A percentile compares a stretch with the other conserved stretches of the same genome.
These are phyloP conservation scores for Temnothorax ravouxi DNA, from an alignment of 2,888 invertebrate genomes.

Conservation along the genomic window DNA sequence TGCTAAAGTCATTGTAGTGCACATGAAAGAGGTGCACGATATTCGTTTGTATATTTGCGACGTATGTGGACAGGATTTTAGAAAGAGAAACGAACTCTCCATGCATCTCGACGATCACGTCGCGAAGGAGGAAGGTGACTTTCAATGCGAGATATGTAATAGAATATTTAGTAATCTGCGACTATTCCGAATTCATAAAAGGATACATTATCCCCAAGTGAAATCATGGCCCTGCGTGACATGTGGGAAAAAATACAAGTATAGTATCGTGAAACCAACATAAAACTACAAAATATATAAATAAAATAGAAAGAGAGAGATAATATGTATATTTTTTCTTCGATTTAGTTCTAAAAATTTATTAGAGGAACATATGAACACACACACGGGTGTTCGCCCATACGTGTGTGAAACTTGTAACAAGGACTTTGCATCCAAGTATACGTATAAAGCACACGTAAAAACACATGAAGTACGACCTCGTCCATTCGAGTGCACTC, in stretches of 20 bases:
- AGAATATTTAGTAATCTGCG: conserved; percentile 89
- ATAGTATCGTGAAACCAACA: conserved; percentile 41
- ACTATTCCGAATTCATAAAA: conserved; percentile 89
- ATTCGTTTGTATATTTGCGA: conserved; percentile 91
- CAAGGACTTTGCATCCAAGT: conserved; percentile 93
- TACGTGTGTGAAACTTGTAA: conserved; percentile 90
- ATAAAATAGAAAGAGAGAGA: background rate
- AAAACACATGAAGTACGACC: conserved; percentile 91
- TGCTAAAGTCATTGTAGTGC: conserved; percentile 89
- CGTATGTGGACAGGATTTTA: conserved; percentile 90
- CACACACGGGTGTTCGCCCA: conserved; percentile 90
- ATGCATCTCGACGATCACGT: conserved; percentile 90
- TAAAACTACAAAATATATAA: background rate
- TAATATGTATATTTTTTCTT: conserved; percentile 15
- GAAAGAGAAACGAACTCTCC: conserved; percentile 89
- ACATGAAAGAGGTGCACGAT: conserved; percentile 89
- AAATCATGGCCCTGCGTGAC: conserved; percentile 90
- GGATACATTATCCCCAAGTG: conserved; percentile 89
- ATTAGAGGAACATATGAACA: conserved; percentile 91
- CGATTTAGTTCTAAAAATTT: conserved; percentile 89
- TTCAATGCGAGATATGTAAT: conserved; percentile 89
- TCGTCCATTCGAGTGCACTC: conserved; percentile 90
- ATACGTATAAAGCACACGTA: conserved; percentile 92
- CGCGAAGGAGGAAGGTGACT: conserved; percentile 89
- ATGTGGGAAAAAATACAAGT: conserved; percentile 90